Conservation (phyloP, 2,888 invertebrate species). For the Machimus atricapillus region DNA sequence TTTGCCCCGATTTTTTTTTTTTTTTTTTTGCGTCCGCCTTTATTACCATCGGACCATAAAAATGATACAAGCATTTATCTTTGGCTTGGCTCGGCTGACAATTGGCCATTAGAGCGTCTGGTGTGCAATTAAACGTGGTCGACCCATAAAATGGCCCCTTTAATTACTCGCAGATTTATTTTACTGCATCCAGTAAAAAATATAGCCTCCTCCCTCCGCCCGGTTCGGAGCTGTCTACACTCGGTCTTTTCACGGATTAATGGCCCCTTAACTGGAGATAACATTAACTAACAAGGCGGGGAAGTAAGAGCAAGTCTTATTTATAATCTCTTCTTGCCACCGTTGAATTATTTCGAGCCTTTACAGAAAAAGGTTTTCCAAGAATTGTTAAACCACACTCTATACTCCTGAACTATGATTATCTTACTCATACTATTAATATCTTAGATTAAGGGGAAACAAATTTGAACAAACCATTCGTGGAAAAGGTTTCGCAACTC, state of each 20-base stretch:
- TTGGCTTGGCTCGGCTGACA: conserved; percentile 26
- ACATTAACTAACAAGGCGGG: conserved; percentile 26
- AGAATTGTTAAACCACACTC: neutral
- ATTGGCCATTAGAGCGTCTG: conserved; percentile 37
- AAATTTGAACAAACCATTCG: too few species aligned
- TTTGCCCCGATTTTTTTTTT: neutral
- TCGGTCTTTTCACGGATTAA: conserved; percentile 24
- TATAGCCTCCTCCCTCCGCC: neutral
- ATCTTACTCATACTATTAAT: too few species aligned
- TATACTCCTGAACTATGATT: neutral
- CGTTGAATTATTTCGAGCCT: neutral
- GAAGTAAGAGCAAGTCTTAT: neutral
- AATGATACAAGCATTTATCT: conserved; percentile 29
- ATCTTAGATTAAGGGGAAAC: too few species aligned
- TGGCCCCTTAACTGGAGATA: conserved; percentile 33
- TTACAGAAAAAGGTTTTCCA: neutral
- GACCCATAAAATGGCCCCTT: conserved; percentile 35
- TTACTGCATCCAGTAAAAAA: conserved; percentile 27
- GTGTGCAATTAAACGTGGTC: conserved; percentile 36
- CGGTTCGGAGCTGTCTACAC: conserved; percentile 14
- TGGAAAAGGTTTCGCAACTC: too few species aligned
- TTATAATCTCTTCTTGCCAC: neutral
- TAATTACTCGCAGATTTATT: conserved; percentile 38
- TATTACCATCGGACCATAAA: conserved; percentile 26
- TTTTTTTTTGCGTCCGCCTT: neutral